These are phyloP conservation scores for Clitarchus hookeri DNA, from an alignment of 2,888 invertebrate species.

Conservation along the genomic window DNA sequence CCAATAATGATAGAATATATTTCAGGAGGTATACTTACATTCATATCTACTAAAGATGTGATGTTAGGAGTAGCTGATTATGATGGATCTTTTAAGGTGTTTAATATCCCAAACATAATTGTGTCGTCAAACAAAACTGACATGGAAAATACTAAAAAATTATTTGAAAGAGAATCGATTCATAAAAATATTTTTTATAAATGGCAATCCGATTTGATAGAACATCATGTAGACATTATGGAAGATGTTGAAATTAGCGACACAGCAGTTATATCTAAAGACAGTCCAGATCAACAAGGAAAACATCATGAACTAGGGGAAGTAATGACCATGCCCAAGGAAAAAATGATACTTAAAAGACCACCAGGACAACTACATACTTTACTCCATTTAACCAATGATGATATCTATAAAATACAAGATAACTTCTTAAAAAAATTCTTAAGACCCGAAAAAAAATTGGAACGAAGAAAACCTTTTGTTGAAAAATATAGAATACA, in stretches of 20 bases:
- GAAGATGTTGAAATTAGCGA: not conserved
- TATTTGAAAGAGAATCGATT: constrained; percentile 10
- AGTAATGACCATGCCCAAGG: not conserved
- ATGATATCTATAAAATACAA: not conserved
- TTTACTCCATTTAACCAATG: not conserved
- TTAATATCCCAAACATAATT: not conserved
- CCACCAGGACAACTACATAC: not conserved
- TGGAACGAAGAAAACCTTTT: not conserved
- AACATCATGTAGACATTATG: not conserved
- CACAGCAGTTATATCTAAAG: not conserved
- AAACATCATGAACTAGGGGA: not conserved
- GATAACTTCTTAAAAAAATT: not conserved
- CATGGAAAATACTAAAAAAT: not conserved
- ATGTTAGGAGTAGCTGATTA: not conserved
- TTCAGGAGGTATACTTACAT: not conserved
- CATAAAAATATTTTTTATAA: not conserved
- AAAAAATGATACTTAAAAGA: not conserved
- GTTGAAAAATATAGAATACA: not conserved
- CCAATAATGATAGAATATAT: not conserved
- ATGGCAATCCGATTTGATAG: not conserved
- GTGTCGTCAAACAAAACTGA: not conserved
- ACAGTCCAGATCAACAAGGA: not conserved
- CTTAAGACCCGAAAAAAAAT: not conserved
- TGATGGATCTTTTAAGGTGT: not conserved
- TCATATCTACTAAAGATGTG: not conserved